phyloP scores from a whole-genome alignment of 2,113 vertebrate species.

The Clupea harengus region DNA sequence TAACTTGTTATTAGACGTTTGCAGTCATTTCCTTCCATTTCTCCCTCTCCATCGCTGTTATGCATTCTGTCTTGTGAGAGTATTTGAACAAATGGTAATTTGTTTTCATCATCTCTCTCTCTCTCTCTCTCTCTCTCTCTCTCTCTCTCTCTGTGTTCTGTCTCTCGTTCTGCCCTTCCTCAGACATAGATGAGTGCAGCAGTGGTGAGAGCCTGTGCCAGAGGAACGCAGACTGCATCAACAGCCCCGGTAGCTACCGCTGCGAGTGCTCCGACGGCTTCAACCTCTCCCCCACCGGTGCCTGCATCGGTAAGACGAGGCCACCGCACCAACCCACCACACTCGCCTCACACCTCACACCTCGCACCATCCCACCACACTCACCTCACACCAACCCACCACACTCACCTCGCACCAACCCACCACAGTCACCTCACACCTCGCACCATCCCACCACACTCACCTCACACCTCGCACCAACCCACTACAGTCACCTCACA shows the following conservation, averaged over 20 bases:
- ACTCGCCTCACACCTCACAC: no score
- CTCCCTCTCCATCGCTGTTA: neutral
- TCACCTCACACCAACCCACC: no score
- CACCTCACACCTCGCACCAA: no score
- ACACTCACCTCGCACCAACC: no score
- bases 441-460: no score
- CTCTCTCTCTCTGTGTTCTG: neutral
- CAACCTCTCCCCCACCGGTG: constrained; percentile 77
- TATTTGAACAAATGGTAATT: neutral
- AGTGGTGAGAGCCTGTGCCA: constrained; percentile 78
- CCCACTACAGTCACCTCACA: no score
- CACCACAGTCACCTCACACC: no score
- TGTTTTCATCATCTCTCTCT: neutral
- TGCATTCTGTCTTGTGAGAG: neutral
- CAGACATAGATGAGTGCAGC: constrained; percentile 83
- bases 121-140: neutral
- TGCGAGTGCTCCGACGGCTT: constrained; percentile 81
- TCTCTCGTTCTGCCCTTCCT: constrained; percentile 48
- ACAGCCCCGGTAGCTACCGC: constrained; percentile 82
- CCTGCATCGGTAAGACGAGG: constrained; percentile 74
- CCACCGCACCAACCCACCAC: no score
- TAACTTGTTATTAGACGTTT: neutral
- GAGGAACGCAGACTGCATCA: constrained; percentile 82
- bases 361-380: no score
- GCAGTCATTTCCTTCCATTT: neutral